Conservation (phyloP, 2,797 vertebrate genomes). For the Rhinogobio ventralis region DNA sequence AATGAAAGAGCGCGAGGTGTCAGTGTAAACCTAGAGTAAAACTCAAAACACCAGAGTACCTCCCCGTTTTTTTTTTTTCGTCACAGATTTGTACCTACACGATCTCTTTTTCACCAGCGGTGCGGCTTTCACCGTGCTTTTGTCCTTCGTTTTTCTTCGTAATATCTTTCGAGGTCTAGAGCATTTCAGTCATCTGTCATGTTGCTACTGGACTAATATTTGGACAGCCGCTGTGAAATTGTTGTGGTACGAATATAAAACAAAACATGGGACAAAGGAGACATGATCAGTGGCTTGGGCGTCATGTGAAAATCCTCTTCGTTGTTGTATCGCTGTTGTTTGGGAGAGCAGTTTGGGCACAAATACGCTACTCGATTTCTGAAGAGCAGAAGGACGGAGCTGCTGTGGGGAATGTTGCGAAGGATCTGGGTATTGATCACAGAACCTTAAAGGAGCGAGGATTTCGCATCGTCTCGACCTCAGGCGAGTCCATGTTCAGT, state of each 20-base stretch:
- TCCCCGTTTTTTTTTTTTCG: neutral
- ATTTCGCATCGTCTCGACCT: conserved; percentile 64
- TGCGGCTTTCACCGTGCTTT: neutral
- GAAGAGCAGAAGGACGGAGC: conserved; percentile 64
- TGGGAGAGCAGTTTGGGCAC: conserved; percentile 45
- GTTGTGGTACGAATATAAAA: neutral
- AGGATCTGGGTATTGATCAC: conserved; percentile 66
- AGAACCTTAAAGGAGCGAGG: conserved; percentile 58
- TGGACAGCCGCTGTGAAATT: neutral
- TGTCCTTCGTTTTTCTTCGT: neutral
- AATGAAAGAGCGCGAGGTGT: conserved; percentile 44
- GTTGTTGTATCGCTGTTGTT: conserved; percentile 34
- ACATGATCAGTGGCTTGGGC: neutral
- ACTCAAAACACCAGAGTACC: neutral
- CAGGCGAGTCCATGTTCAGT: conserved; percentile 57
- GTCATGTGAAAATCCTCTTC: conserved; percentile 1
- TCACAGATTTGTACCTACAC: neutral
- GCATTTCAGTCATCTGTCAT: neutral
- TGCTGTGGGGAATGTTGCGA: conserved; percentile 64
- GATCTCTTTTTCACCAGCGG: neutral
- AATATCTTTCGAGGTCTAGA: neutral
- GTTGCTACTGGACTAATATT: neutral
- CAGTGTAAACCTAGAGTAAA: conserved; percentile 39
- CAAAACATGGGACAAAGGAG: conserved; percentile 52
- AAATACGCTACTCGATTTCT: conserved; percentile 64